Conservation (phyloP, 2,888 invertebrate species). For the Seladonia tumulorum region DNA sequence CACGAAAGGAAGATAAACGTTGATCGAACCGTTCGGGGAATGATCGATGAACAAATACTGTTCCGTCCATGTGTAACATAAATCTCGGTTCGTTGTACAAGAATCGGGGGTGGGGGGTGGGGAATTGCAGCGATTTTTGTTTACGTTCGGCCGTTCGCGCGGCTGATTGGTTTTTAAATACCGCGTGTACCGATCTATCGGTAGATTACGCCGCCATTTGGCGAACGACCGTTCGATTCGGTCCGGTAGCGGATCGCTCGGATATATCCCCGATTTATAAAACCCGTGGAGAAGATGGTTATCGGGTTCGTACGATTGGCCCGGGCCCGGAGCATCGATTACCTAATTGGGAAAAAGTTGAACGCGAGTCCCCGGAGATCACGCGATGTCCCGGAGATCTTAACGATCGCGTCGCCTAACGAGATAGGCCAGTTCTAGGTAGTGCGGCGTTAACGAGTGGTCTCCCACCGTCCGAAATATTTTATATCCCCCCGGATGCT, state of each 20-base stretch:
- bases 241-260: background rate
- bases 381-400: slow-evolving; percentile 72
- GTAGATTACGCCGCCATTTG: background rate
- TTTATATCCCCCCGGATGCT: slow-evolving; percentile 67
- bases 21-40: background rate
- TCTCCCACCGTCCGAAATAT: slow-evolving; percentile 71
- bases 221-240: background rate
- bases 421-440: slow-evolving; percentile 76
- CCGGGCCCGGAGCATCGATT: slow-evolving; percentile 64
- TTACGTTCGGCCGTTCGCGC: background rate
- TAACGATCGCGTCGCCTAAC: slow-evolving; percentile 75
- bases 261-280: slow-evolving; percentile 16
- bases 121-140: background rate
- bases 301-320: slow-evolving; percentile 52
- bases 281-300: slow-evolving; percentile 62
- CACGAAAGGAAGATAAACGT: background rate
- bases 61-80: background rate
- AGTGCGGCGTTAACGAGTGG: slow-evolving; percentile 71
- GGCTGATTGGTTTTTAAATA: slow-evolving; percentile 30
- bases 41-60: slow-evolving; percentile 7
- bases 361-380: slow-evolving; percentile 60
- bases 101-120: too few relatives aligned
- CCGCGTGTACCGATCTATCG: background rate
- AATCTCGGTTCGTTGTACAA: background rate
- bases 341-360: slow-evolving; percentile 73